Base-by-base conservation (phyloP, 2,888 invertebrate species). In the Scaptomyza reducta region DNA sequence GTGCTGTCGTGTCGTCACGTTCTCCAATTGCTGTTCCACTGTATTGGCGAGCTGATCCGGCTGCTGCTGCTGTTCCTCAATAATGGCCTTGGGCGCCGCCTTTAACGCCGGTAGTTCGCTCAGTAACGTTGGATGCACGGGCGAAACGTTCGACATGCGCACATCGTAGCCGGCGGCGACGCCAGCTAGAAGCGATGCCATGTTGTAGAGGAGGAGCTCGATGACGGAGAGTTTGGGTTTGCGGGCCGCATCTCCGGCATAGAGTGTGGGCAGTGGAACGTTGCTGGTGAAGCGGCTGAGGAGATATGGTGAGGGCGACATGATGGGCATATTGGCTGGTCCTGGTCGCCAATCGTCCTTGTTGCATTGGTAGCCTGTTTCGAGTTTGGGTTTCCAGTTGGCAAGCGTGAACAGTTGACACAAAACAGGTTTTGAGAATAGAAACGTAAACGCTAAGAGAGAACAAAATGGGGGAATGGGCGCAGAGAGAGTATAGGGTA, bases 121-220 rank as follows among this genome's bases (percentile, higher is more conserved):
- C 25, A 96, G 95, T 65, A 97, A 91, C 64, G 95, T 94, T 7
- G 97, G 97, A 92, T 97, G 97, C 72, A 97, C 93, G 0, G 96
- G 96, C 77, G 96, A 95, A 54, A 96, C 94, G 90, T 97, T 97
- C 45, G 97, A 96, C 91, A 97, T 94, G 88, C 97, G 94, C 55
- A 98, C 96, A 93, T 98, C 98, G 90, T 97, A 98, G 0, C 98
- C 98, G 40, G 97, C 96, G 3, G 96, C 97, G 41, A 98, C 96
- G 27, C 97, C 96, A 3, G 98, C 98, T 88, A 98, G 92, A 92
- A 98, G 94, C 55, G 97, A 96, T 56, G 97, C 97, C 94, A 98
- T 97, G 91, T 97, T 97, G 93, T 96, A 98, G 72, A 98, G 93
- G 13, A 92, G 77, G 77, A 95, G 85, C 63, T 92, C 92, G 51